These are phyloP conservation scores for Proctacanthus coquilletti DNA, from an alignment of 1,140 invertebrate species.

Conservation along the genomic window DNA sequence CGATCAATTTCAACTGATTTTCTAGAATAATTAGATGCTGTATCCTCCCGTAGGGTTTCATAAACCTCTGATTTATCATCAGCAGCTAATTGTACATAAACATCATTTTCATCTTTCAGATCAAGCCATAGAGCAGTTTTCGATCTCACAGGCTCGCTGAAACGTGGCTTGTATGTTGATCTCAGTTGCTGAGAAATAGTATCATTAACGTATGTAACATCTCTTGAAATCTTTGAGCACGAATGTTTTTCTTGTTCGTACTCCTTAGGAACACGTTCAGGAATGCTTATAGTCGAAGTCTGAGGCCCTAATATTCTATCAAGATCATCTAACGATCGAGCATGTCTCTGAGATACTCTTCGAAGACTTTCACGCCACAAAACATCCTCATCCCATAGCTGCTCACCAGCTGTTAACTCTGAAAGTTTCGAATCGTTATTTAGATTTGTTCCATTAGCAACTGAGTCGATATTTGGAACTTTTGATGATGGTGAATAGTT, in stretches of 20 bases:
- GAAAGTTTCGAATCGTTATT: constrained; percentile 13
- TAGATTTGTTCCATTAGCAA: too few relatives aligned
- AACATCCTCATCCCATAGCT: constrained; percentile 68
- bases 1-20: constrained; percentile 58
- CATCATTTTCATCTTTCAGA: constrained; percentile 34
- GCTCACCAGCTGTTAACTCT: constrained; percentile 35
- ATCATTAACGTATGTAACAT: constrained; percentile 56
- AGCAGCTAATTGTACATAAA: constrained; percentile 38
- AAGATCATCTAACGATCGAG: constrained; percentile 61
- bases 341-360: constrained; percentile 60
- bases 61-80: constrained; percentile 17
- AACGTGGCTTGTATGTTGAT: constrained; percentile 9
- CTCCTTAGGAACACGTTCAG: background rate
- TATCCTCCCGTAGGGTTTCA: constrained; percentile 25
- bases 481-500: too few relatives aligned
- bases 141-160: constrained; percentile 1
- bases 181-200: constrained; percentile 17
- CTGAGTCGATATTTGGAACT: too few relatives aligned
- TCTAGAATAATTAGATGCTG: constrained; percentile 20
- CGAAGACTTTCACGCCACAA: constrained; percentile 65
- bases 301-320: constrained; percentile 34
- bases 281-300: constrained; percentile 3
- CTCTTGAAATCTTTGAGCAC: constrained; percentile 37
- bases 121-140: constrained; percentile 9
- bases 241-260: constrained; percentile 11